Conservation (phyloP, 2,113 vertebrate genomes). For the human region DNA sequence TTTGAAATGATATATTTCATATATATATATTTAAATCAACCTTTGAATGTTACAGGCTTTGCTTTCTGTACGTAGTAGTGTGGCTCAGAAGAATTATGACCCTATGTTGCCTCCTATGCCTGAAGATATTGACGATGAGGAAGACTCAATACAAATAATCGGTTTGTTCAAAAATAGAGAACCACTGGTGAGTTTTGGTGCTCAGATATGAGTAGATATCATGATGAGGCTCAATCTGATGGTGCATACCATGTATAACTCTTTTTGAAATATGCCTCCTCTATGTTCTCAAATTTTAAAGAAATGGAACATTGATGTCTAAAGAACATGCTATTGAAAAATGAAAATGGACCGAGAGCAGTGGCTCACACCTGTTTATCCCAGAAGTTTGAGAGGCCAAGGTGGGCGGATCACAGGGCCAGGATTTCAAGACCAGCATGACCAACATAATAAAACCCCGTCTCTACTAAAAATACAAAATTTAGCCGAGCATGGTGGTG, state of each 20-base stretch:
- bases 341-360: not conserved
- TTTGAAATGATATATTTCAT: not conserved
- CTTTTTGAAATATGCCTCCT: not conserved
- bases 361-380: accelerated
- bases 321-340: not conserved
- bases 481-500: too few relatives aligned
- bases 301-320: not conserved
- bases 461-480: too few relatives aligned
- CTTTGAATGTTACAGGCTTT: slow-evolving; percentile 88
- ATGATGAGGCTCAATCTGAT: not conserved
- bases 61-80: slow-evolving; percentile 93
- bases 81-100: slow-evolving; percentile 93
- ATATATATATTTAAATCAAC: not conserved
- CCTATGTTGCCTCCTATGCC: slow-evolving; percentile 95
- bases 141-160: slow-evolving; percentile 96
- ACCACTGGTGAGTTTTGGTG: slow-evolving; percentile 66
- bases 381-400: not conserved
- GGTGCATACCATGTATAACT: not conserved
- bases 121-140: slow-evolving; percentile 93
- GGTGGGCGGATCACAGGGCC: too few relatives aligned
- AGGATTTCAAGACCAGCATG: too few relatives aligned
- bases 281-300: not conserved
- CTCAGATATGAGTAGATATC: not conserved
- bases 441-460: too few relatives aligned
- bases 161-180: slow-evolving; percentile 77